Base-by-base conservation (phyloP, 2,888 invertebrate genomes). In the Drosophila colorata region DNA sequence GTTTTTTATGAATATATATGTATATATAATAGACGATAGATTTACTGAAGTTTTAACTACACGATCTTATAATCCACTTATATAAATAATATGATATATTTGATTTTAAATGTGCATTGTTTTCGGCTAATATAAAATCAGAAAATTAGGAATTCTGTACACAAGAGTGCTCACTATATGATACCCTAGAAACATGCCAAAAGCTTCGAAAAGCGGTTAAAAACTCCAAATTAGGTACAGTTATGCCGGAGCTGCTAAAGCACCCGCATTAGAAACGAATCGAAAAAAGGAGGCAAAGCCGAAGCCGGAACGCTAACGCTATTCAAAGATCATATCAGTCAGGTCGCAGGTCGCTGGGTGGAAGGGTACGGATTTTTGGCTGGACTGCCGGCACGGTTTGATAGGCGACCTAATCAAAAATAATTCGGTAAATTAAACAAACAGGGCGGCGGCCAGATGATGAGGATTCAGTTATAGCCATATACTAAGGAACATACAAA, bases 361-460 rank as follows among this genome's bases (percentile, higher is more conserved):
- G 57, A 55, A 46, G 67, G 63, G 49, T 56, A 25, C 9, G 41
- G 16, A n/a, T 35, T 52, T 51, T 38, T 20, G 56, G 56, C 55
- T 46, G 20, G 33, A 41, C 25, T 8, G 4, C 31, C 41, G 48
- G 53, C 43, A 47, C 38, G 56, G 64, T 46, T 77, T 53, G 75
- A 68, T 68, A 57, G 69, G 20, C 61, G 53, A 69, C 55, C 61
- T 81, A 83, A 88, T 83, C 80, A 77, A 73, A 83, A 79, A 69
- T 82, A 79, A 86, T 88, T 83, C 74, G 72, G 86, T 83, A 86
- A 85, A 87, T 85, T 77, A 82, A 85, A 73, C 86, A 82, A 86
- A 70, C 65, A 68, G 49, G 58, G 33, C 33, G 67, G 41, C 53
- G 58, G 52, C 23, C 64, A 70, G 65, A 61, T 69, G 65, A 59